Percentiles rank a stretch among this genome's conserved stretches.
phyloP scores from a whole-genome alignment of 2,797 vertebrate genomes.

The Acanthurus lineatus region DNA sequence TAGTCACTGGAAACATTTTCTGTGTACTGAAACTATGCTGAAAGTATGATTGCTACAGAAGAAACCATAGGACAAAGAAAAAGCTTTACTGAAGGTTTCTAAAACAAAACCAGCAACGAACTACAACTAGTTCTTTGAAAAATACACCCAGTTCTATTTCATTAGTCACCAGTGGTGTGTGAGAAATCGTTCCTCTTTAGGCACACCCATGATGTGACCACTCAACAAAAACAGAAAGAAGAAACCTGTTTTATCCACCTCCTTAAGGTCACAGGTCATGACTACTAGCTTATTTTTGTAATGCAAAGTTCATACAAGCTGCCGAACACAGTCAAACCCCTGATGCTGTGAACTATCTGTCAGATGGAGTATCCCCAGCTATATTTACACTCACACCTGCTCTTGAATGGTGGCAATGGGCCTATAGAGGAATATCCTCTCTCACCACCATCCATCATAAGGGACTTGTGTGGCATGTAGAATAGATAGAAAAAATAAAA shows the following conservation, averaged over 20 bases:
- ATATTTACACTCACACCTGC: constrained; percentile 68
- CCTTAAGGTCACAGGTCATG: constrained; percentile 44
- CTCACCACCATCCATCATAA: constrained; percentile 36
- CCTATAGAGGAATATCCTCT: constrained; percentile 25
- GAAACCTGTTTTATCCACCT: constrained; percentile 50
- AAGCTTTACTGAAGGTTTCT: too few species aligned
- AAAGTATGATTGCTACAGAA: not conserved
- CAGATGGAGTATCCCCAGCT: constrained; percentile 44
- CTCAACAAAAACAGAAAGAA: constrained; percentile 44
- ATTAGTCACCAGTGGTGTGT: constrained; percentile 20
- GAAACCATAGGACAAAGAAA: too few species aligned
- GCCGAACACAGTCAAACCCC: not conserved
- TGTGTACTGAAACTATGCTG: too few species aligned
- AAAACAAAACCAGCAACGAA: too few species aligned
- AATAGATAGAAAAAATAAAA: constrained; percentile 26
- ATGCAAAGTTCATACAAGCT: constrained; percentile 1
- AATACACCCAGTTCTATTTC: not conserved
- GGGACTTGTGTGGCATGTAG: not conserved
- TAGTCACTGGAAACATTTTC: not conserved
- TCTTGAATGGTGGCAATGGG: constrained; percentile 41
- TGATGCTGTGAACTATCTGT: constrained; percentile 27
- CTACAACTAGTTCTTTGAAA: too few species aligned
- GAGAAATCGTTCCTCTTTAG: constrained; percentile 19
- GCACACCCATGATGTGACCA: constrained; percentile 22
- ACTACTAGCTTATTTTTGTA: constrained; percentile 32